Percentiles rank a stretch among this genome's conserved stretches.
Evolutionary conservation across 2,888 invertebrate genomes (phyloP).

Genomic region (Lepidochitona cinerea): DNA sequence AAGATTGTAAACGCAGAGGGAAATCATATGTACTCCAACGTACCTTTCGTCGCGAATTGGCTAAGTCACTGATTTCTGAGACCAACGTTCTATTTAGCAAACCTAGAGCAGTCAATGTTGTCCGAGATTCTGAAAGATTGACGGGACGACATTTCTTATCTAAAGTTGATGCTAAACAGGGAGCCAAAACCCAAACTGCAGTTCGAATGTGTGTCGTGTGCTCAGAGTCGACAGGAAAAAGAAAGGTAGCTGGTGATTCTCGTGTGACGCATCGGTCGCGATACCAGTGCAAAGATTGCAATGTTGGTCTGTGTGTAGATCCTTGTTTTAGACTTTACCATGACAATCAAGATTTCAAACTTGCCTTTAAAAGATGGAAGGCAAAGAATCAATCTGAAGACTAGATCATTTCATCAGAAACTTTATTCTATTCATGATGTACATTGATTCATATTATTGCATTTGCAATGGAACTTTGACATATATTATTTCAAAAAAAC

Average conservation of each 20-base stretch:
- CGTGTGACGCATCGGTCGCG: neutral
- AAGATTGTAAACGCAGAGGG: neutral
- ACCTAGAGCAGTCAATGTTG: no score
- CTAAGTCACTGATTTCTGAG: neutral
- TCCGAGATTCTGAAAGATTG: neutral
- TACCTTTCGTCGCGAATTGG: conserved; percentile 10
- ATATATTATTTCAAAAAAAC: no score
- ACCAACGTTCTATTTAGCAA: no score
- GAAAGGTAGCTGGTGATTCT: neutral
- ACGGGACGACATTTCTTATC: neutral
- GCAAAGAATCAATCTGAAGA: no score
- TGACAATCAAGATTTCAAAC: neutral
- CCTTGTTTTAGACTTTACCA: neutral
- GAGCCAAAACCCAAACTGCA: neutral
- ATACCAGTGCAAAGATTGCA: neutral
- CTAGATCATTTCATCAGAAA: no score
- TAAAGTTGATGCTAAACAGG: neutral
- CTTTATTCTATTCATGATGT: no score
- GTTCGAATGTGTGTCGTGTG: neutral
- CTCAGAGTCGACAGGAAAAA: neutral
- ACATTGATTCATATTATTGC: no score
- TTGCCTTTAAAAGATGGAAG: neutral
- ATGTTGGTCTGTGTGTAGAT: neutral
- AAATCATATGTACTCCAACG: conserved; percentile 8
- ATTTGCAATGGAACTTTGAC: no score